Evolutionary conservation across 2,888 invertebrate genomes (phyloP).

Genomic region (Chymomyza caudatula): DNA sequence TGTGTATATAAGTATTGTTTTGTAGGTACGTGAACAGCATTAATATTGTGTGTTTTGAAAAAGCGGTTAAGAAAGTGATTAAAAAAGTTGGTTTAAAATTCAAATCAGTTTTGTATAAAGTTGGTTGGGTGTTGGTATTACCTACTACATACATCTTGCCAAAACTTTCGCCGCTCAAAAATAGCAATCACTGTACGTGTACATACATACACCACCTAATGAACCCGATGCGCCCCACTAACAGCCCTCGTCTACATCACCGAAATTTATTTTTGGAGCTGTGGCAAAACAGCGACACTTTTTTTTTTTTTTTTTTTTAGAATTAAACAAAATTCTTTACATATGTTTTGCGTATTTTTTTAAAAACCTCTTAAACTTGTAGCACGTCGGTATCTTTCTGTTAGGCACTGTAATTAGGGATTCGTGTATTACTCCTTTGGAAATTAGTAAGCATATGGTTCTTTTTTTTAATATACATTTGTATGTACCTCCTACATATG

Average conservation of each 20-base stretch:
- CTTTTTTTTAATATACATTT: constrained; percentile 9
- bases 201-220: constrained; percentile 8
- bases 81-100: not conserved
- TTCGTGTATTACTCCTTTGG: not conserved
- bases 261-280: constrained; percentile 67
- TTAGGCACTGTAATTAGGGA: not conserved
- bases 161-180: constrained; percentile 43
- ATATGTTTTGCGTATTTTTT: constrained; percentile 27
- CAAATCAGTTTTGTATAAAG: not conserved
- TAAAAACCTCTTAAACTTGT: not conserved
- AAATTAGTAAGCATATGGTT: not conserved
- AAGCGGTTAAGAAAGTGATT: not conserved
- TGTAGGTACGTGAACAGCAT: not conserved
- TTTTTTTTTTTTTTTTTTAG: constrained; percentile 22
- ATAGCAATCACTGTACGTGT: constrained; percentile 33
- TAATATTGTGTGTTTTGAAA: constrained; percentile 2
- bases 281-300: constrained; percentile 62
- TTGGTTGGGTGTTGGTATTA: not conserved
- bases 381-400: not conserved
- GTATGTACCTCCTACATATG: constrained; percentile 6
- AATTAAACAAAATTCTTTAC: not conserved
- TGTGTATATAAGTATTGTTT: not conserved
- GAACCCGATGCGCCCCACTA: not conserved
- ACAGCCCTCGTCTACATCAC: constrained; percentile 43
- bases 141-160: constrained; percentile 14